These are phyloP conservation scores for Hermaeophaga mercurialis DNA, from an alignment of 2,888 invertebrate genomes.

Conservation along the genomic window DNA sequence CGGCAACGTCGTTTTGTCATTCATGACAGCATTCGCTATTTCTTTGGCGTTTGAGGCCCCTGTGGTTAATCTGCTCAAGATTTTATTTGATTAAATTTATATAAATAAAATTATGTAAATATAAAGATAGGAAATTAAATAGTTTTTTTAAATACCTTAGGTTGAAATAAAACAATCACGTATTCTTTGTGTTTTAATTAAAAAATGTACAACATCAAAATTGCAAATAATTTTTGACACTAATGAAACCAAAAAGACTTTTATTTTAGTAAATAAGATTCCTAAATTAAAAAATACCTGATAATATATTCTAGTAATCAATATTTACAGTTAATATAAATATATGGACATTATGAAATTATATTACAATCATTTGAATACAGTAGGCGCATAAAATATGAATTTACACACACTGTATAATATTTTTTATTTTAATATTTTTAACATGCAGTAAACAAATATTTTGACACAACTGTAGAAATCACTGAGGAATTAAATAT, in stretches of 20 bases:
- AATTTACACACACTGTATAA: no score
- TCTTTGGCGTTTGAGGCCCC: constrained; percentile 84
- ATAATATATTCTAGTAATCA: not conserved
- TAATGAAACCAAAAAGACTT: not conserved
- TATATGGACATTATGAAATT: not conserved
- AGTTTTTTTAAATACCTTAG: no score
- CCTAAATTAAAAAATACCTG: not conserved
- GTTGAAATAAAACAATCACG: no score
- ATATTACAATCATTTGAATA: not conserved
- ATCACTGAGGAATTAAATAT: not conserved
- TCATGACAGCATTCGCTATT: constrained; percentile 74
- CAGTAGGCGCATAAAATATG: no score
- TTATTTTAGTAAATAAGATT: constrained; percentile 1
- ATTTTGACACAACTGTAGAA: not conserved
- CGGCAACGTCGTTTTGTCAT: constrained; percentile 80
- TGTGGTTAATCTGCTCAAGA: constrained; percentile 76
- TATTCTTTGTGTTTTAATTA: constrained; percentile 6
- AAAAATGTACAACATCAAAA: constrained; percentile 12
- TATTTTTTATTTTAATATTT: not conserved
- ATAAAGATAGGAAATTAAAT: not conserved
- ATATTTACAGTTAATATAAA: not conserved
- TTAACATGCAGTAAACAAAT: not conserved
- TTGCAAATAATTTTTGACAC: constrained; percentile 2
- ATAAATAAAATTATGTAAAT: not conserved
- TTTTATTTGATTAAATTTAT: constrained; percentile 53